Evolutionary conservation across 1,140 invertebrate genomes (phyloP), one percentile per base, ranked within the genome.

Genomic region (Saxidomus purpurata): DNA sequence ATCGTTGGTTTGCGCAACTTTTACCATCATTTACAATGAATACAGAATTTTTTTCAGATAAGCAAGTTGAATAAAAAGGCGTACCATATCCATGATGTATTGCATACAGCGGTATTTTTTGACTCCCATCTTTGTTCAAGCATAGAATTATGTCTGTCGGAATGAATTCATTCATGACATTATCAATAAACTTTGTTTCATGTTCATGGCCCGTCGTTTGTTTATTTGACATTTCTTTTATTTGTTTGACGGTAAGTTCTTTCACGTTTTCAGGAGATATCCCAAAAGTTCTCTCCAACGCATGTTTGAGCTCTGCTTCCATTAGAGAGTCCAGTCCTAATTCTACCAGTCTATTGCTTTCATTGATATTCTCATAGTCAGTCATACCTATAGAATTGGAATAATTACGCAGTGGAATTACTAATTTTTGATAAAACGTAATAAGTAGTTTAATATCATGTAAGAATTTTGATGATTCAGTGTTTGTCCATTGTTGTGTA

Each of bases 221-320:
- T 43, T 43, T 43, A 43, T 43, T 15, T 8, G 43, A 43, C 43
- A 55, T 55, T 19, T 55, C 52, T 55, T 55, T 55, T 22, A n/a
- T 13, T 22, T 97, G 97, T 0, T 93, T 94, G 15, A 96, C 91
- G 19, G 95, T 96, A 38, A 96, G 93, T 87, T 93, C 43, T 43
- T 43, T 43, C 43, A 43, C 43, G 79, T 77, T 98, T 97, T 97
- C 36, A 43, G 43, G 15, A 43, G 43, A 43, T 15, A 99, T 94
- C 95, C 99, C 98, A 95, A 98, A 99, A 92, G 98, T 98, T 80
- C 98, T 97, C 95, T 99, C 98, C 15, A 99, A 95, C 0, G 98
- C 98, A 95, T 99, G 99, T 96, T 99, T 99, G 88, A 99, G 98
- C 96, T 99, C 99, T 0, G 99, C 98, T 80, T 98, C 98, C 99